These are phyloP conservation scores for Acanthosoma haemorrhoidale DNA, from an alignment of 2,888 invertebrate genomes.

Conservation along the genomic window DNA sequence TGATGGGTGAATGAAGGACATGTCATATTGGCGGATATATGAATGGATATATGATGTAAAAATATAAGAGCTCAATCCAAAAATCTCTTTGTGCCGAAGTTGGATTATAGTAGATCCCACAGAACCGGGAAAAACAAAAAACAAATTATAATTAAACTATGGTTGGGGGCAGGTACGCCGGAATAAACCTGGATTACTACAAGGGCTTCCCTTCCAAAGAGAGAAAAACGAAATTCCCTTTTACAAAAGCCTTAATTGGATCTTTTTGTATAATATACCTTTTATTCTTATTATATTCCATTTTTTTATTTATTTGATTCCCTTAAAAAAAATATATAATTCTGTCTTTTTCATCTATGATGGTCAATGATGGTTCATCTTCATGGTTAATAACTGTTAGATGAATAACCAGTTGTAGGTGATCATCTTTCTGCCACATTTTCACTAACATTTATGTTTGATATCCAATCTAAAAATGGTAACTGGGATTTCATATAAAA, in stretches of 20 bases:
- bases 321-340: too few species aligned
- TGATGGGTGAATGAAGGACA: too few species aligned
- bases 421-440: too few species aligned
- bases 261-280: slow-evolving; percentile 7
- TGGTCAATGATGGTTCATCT: too few species aligned
- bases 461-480: too few species aligned
- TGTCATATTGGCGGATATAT: too few species aligned
- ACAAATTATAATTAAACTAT: slow-evolving; percentile 1
- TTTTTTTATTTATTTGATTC: background rate
- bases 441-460: too few species aligned
- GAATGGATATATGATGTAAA: too few species aligned
- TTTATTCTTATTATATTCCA: background rate
- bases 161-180: background rate
- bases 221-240: background rate
- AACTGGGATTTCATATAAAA: too few species aligned
- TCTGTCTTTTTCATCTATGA: too few species aligned
- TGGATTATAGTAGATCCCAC: background rate
- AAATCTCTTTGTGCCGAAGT: background rate
- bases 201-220: background rate
- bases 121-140: background rate
- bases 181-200: slow-evolving; percentile 3
- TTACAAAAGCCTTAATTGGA: slow-evolving; percentile 9
- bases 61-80: background rate
- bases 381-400: too few species aligned
- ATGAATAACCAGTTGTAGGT: too few species aligned